These are phyloP conservation scores for Margaritifera margaritifera DNA, from an alignment of 2,888 invertebrate species.

Conservation along the genomic window DNA sequence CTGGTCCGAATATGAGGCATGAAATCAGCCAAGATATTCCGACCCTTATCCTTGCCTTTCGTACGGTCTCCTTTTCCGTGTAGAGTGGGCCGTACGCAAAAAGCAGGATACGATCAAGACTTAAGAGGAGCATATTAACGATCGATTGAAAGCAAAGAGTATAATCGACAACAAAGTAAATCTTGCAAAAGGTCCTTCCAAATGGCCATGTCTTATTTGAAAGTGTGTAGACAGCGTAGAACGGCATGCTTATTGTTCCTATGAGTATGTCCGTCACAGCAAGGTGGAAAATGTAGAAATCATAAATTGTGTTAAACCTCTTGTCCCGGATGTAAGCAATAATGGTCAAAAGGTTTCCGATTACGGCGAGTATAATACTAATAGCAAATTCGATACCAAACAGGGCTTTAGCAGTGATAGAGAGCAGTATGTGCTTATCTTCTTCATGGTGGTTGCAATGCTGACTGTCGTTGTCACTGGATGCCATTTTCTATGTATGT, in stretches of 20 bases:
- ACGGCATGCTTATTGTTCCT: conserved; percentile 47
- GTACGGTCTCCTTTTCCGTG: conserved; percentile 30
- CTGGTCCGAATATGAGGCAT: conserved; percentile 47
- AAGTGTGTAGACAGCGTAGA: conserved; percentile 51
- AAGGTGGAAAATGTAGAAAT: conserved; percentile 51
- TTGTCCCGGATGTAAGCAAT: conserved; percentile 45
- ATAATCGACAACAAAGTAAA: conserved; percentile 46
- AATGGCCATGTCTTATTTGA: conserved; percentile 46
- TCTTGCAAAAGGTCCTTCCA: conserved; percentile 50
- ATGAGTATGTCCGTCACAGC: conserved; percentile 50
- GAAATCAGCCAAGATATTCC: conserved; percentile 44
- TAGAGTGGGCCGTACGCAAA: conserved; percentile 43
- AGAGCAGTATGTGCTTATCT: conserved; percentile 4
- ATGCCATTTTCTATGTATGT: neutral
- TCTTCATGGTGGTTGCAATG: conserved; percentile 4
- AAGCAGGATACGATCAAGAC: conserved; percentile 47
- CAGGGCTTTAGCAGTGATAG: conserved; percentile 8
- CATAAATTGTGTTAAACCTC: conserved; percentile 42
- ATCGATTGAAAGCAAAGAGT: conserved; percentile 48
- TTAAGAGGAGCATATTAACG: conserved; percentile 48
- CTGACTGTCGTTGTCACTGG: neutral
- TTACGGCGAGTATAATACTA: conserved; percentile 37
- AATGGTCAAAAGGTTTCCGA: conserved; percentile 49
- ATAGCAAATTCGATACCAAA: conserved; percentile 28
- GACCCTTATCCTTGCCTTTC: conserved; percentile 29